Evolutionary conservation across 2,113 vertebrate species (phyloP).

Genomic region (Aix galericulata): DNA sequence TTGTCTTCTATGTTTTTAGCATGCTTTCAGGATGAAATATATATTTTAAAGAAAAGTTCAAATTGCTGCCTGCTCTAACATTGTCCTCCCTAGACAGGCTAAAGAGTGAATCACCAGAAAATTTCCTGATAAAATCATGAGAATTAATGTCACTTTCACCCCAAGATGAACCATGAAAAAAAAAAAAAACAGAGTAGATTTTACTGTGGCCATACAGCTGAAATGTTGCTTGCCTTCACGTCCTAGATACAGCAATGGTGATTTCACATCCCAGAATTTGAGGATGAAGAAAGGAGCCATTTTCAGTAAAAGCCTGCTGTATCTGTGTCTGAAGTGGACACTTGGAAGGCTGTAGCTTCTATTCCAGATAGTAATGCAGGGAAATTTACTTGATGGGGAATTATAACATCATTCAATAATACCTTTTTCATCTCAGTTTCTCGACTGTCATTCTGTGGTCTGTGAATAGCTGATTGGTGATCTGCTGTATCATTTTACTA

Average conservation of each 20-base stretch:
- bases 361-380: not conserved
- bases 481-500: not conserved
- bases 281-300: not conserved
- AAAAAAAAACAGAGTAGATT: not conserved
- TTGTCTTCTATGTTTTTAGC: not conserved
- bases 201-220: not conserved
- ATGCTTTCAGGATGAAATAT: not conserved
- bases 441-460: not conserved
- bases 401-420: not conserved
- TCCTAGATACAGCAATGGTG: not conserved
- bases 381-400: not conserved
- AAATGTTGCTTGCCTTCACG: not conserved
- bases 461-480: not conserved
- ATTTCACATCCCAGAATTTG: not conserved
- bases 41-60: not conserved
- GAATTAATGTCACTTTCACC: not conserved
- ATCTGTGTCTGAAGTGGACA: not conserved
- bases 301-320: not conserved
- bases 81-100: not conserved
- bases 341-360: not conserved
- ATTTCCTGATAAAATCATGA: not conserved
- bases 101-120: not conserved
- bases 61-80: not conserved
- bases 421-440: not conserved
- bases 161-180: not conserved